Evolutionary conservation across 2,113 vertebrate genomes (phyloP).

Genomic region (Sapayoa aenigma): DNA sequence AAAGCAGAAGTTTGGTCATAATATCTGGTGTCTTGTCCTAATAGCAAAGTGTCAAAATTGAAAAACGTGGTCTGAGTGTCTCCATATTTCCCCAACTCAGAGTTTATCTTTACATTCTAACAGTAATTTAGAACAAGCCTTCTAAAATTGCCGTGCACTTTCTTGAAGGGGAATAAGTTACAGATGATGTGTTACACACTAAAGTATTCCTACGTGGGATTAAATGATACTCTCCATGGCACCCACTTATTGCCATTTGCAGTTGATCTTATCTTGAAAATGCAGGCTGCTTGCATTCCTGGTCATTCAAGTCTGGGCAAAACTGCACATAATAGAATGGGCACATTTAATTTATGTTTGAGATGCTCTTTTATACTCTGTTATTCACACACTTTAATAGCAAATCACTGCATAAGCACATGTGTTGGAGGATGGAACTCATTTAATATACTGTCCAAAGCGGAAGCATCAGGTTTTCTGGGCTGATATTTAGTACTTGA

Average conservation of each 20-base stretch:
- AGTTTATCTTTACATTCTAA: background rate
- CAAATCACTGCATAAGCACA: background rate
- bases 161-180: background rate
- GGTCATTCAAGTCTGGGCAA: background rate
- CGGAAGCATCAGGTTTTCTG: slow-evolving; percentile 2
- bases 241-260: background rate
- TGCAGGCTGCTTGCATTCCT: background rate
- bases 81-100: fast-evolving
- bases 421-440: background rate
- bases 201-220: background rate
- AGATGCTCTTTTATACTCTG: background rate
- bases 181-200: background rate
- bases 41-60: background rate
- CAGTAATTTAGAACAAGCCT: background rate
- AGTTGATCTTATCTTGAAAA: background rate
- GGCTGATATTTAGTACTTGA: background rate
- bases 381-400: background rate
- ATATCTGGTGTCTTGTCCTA: background rate
- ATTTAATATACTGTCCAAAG: background rate
- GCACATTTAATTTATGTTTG: background rate
- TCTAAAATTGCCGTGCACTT: background rate
- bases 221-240: background rate
- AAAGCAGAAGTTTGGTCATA: background rate
- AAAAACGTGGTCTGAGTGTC: background rate
- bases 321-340: background rate